phyloP scores from a whole-genome alignment of 2,797 vertebrate genomes.

The Gymnodraco acuticeps region DNA sequence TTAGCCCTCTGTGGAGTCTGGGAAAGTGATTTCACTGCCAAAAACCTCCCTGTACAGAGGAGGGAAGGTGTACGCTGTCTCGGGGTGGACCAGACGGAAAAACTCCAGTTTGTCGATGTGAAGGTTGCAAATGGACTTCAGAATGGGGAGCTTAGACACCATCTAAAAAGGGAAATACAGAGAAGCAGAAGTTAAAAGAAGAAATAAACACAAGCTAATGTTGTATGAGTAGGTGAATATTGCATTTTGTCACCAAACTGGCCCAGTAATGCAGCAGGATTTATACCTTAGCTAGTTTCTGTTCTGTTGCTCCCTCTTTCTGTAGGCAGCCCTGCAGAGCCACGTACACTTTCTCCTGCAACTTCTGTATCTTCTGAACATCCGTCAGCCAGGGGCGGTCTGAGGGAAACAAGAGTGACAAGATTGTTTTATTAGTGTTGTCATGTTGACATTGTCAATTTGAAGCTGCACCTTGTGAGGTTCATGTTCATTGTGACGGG shows the following conservation, averaged over 20 bases:
- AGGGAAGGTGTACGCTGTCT: constrained; percentile 90
- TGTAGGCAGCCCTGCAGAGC: constrained; percentile 91
- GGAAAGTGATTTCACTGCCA: constrained; percentile 90
- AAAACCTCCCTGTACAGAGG: constrained; percentile 94
- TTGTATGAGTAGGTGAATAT: not conserved
- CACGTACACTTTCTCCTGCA: constrained; percentile 92
- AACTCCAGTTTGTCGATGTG: constrained; percentile 95
- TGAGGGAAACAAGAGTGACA: constrained; percentile 53
- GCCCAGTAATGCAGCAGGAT: not conserved
- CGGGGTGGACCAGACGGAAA: constrained; percentile 91
- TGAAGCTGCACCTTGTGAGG: not conserved
- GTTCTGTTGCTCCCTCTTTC: constrained; percentile 86
- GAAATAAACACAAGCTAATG: not conserved
- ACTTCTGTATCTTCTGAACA: constrained; percentile 90
- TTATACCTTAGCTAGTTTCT: constrained; percentile 91
- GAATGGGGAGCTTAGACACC: constrained; percentile 90
- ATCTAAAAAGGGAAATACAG: constrained; percentile 80
- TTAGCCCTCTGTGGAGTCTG: constrained; percentile 90
- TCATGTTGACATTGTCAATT: not conserved
- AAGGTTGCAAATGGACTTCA: constrained; percentile 94
- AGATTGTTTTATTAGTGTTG: not conserved
- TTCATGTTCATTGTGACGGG: not conserved
- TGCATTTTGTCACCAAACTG: not conserved
- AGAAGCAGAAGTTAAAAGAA: constrained; percentile 11
- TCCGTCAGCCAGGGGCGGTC: constrained; percentile 92